A percentile compares a stretch with the other conserved stretches of the same genome.
Conservation (phyloP, 2,113 vertebrate genomes). For the Gavia stellata region DNA sequence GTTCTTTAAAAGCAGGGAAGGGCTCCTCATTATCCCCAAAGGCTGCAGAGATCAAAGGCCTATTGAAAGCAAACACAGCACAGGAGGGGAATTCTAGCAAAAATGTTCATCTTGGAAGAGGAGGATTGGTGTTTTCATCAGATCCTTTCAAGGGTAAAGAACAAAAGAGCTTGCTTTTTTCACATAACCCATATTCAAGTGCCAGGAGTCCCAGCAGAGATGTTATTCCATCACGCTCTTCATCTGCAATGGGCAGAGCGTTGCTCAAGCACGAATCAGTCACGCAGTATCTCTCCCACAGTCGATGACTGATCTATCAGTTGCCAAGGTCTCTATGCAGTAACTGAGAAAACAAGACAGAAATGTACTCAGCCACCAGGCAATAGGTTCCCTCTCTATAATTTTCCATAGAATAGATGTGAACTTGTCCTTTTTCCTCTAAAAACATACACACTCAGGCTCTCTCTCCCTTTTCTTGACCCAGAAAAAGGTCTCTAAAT, state of each 20-base stretch:
- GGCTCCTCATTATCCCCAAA: neutral
- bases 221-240: neutral
- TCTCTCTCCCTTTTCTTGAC: neutral
- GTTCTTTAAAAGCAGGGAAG: neutral
- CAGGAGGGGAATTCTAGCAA: neutral
- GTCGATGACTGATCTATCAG: neutral
- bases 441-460: neutral
- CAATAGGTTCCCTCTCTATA: neutral
- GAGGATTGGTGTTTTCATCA: neutral
- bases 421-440: neutral
- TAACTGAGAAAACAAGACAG: neutral
- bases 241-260: neutral
- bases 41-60: neutral
- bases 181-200: neutral
- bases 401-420: neutral
- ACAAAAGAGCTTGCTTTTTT: neutral
- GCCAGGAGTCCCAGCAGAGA: neutral
- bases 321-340: neutral
- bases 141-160: neutral
- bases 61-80: neutral
- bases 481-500: neutral
- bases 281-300: neutral
- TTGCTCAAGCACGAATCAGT: neutral
- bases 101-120: neutral
- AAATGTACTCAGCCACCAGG: neutral